Evolutionary conservation across 2,888 invertebrate genomes (phyloP).

Genomic region (Rugalucina vietnamica): DNA sequence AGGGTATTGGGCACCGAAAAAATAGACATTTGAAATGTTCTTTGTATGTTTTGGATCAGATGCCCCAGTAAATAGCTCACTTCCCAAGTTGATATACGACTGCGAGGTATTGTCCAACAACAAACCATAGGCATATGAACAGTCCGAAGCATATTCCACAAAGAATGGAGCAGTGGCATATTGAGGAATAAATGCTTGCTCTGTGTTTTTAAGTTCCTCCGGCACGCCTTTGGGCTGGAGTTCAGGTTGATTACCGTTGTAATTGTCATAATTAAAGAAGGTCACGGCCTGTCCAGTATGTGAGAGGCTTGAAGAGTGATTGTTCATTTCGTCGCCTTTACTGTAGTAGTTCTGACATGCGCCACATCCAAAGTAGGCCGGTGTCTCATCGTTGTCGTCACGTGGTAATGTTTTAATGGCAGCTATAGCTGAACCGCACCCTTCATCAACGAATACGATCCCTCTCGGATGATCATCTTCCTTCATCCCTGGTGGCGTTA

Average conservation of each 20-base stretch:
- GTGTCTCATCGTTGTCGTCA: background rate
- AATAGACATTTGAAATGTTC: background rate
- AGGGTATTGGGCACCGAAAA: background rate
- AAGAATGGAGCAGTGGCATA: conserved; percentile 3
- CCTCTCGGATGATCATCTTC: background rate
- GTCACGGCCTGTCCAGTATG: background rate
- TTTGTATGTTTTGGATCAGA: background rate
- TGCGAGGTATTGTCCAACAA: background rate
- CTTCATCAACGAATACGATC: background rate
- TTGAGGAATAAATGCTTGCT: background rate
- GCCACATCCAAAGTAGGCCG: background rate
- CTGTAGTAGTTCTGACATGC: background rate
- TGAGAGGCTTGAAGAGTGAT: background rate
- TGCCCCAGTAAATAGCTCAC: background rate
- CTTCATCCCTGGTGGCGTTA: background rate
- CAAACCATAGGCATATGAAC: background rate
- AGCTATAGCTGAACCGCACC: background rate
- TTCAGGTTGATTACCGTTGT: background rate
- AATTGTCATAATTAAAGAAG: conserved; percentile 1
- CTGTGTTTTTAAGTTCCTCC: background rate
- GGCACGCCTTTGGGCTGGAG: background rate
- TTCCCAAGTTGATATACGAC: background rate
- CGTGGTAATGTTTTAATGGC: background rate
- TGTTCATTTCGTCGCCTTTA: background rate
- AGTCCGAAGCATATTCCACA: background rate